These are phyloP conservation scores for Gopherus flavomarginatus DNA, from an alignment of 2,113 vertebrate species.

Conservation along the genomic window DNA sequence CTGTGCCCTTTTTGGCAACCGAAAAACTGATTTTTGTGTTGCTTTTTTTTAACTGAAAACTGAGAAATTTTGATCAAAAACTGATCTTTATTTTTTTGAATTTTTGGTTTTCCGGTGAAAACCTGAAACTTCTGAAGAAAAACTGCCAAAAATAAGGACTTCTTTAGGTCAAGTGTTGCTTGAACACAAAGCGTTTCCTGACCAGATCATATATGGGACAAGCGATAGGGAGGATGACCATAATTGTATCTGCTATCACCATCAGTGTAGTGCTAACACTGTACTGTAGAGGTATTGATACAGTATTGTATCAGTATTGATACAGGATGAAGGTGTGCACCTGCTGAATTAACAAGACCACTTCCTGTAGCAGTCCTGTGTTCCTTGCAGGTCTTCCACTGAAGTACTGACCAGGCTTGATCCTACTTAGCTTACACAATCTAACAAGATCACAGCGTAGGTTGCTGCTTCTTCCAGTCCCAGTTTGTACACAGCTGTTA, in stretches of 20 bases:
- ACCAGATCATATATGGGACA: neutral
- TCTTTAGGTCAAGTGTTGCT: neutral
- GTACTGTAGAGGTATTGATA: neutral
- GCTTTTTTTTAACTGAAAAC: no score
- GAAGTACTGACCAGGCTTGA: neutral
- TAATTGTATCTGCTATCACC: no score
- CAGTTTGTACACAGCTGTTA: neutral
- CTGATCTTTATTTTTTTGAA: fast-evolving
- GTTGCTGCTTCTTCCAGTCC: neutral
- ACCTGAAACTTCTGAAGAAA: neutral
- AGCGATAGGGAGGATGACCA: neutral
- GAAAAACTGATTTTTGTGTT: no score
- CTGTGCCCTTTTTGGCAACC: neutral
- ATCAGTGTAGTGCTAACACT: neutral
- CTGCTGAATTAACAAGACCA: neutral
- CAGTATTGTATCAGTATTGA: neutral
- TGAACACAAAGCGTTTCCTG: neutral
- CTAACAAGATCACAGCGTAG: neutral
- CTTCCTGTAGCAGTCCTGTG: neutral
- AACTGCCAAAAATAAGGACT: neutral
- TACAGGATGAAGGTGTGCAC: neutral
- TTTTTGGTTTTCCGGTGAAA: neutral
- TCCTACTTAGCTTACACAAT: neutral
- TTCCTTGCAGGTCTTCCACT: neutral
- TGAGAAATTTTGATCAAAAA: no score